Conservation (phyloP, 2,888 invertebrate genomes). For the Maniola hyperantus region DNA sequence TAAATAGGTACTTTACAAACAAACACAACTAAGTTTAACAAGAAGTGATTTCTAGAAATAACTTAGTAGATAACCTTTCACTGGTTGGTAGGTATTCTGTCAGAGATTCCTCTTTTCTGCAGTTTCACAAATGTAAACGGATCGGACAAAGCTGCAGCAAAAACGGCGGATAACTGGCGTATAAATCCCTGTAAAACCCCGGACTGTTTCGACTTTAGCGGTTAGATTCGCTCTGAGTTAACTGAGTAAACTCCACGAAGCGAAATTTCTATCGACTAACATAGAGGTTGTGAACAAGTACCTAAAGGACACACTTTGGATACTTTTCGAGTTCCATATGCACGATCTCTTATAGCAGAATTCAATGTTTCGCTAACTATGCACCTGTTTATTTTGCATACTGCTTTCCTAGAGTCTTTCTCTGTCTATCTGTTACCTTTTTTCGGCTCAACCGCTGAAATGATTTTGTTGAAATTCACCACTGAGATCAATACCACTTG, state of each 20-base stretch:
- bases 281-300: neutral
- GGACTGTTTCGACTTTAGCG: slow-evolving; percentile 20
- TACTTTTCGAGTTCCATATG: neutral
- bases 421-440: too few relatives aligned
- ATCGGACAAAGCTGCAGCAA: slow-evolving; percentile 18
- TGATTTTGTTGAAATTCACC: too few relatives aligned
- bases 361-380: neutral
- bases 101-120: slow-evolving; percentile 12
- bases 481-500: too few relatives aligned
- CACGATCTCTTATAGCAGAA: too few relatives aligned
- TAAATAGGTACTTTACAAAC: too few relatives aligned
- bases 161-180: slow-evolving; percentile 18
- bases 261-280: slow-evolving; percentile 17
- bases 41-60: too few relatives aligned
- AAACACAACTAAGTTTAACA: too few relatives aligned
- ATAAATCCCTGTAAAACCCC: slow-evolving; percentile 17
- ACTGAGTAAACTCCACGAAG: slow-evolving; percentile 19
- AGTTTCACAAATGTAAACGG: slow-evolving; percentile 21
- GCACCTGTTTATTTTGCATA: too few relatives aligned
- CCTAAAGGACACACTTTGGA: slow-evolving; percentile 1
- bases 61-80: neutral
- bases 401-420: too few relatives aligned
- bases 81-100: neutral
- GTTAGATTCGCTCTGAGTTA: slow-evolving; percentile 20
- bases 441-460: too few relatives aligned